Evolutionary conservation across 2,113 vertebrate species (phyloP).

Genomic region (Zootoca vivipara): DNA sequence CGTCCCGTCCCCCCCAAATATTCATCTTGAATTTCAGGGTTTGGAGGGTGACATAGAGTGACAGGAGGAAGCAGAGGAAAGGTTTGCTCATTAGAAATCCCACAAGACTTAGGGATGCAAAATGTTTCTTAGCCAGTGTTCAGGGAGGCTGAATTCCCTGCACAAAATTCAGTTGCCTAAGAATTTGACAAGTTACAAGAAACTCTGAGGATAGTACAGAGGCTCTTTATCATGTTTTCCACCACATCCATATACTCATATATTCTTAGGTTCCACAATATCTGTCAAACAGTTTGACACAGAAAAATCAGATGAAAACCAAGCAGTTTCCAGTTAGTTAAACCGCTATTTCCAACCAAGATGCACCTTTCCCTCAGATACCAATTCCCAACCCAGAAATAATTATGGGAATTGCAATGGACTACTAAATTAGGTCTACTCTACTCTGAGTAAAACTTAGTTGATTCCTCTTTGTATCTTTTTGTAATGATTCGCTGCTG

Average conservation of each 20-base stretch:
- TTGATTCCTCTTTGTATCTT: not conserved
- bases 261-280: constrained; percentile 6
- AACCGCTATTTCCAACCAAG: constrained; percentile 34
- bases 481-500: not conserved
- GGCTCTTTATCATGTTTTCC: constrained; percentile 49
- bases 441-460: too few species aligned
- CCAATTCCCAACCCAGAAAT: not conserved
- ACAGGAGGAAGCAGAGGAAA: not conserved
- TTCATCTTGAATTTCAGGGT: constrained; percentile 12
- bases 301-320: constrained; percentile 9
- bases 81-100: not conserved
- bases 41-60: not conserved
- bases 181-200: not conserved
- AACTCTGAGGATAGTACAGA: not conserved
- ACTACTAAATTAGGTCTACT: not conserved
- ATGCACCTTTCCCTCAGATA: not conserved
- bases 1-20: not conserved
- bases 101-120: not conserved
- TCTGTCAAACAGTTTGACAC: constrained; percentile 43
- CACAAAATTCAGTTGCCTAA: not conserved
- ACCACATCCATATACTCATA: constrained; percentile 67
- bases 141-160: not conserved
- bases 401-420: not conserved
- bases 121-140: not conserved
- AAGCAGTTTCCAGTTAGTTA: constrained; percentile 14